phyloP scores from a whole-genome alignment of 2,888 invertebrate genomes.

The Melanargia galathea region DNA sequence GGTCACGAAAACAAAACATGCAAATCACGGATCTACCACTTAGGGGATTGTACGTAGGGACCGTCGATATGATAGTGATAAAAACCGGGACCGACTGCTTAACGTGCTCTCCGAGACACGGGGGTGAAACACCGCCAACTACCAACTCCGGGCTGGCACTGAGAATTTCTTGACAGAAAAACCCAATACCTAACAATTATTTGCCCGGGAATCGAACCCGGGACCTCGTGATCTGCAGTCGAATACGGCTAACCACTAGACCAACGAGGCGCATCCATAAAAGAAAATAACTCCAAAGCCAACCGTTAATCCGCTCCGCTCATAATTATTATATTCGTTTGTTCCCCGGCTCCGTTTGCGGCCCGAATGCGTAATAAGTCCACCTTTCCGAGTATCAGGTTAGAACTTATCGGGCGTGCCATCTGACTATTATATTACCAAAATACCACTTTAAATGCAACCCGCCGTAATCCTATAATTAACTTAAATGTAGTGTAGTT shows the following conservation, averaged over 20 bases:
- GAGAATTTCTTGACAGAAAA: too few species aligned
- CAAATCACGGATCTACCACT: too few species aligned
- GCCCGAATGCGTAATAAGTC: constrained; percentile 76
- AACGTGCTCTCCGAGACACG: too few species aligned
- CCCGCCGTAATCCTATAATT: constrained; percentile 77
- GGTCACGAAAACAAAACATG: too few species aligned
- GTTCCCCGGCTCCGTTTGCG: constrained; percentile 69
- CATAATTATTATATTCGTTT: constrained; percentile 81
- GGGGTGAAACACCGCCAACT: too few species aligned
- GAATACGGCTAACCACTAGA: background rate
- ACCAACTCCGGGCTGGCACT: too few species aligned
- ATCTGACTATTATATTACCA: constrained; percentile 81
- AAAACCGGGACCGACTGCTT: too few species aligned
- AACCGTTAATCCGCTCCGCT: constrained; percentile 70
- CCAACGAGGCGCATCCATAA: background rate
- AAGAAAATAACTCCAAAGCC: constrained; percentile 43
- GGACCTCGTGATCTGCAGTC: too few species aligned
- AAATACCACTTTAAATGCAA: constrained; percentile 80
- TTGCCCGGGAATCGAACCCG: too few species aligned
- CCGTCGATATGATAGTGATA: too few species aligned
- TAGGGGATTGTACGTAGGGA: too few species aligned
- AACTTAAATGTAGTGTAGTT: constrained; percentile 74
- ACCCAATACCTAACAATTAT: too few species aligned
- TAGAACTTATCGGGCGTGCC: constrained; percentile 78
- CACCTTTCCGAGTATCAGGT: constrained; percentile 76